Evolutionary conservation across 30 jellyfish, hydroid and myxozoan genomes (phyloP).

Genomic region (Aurelia aurita complex sp. Pacific): DNA sequence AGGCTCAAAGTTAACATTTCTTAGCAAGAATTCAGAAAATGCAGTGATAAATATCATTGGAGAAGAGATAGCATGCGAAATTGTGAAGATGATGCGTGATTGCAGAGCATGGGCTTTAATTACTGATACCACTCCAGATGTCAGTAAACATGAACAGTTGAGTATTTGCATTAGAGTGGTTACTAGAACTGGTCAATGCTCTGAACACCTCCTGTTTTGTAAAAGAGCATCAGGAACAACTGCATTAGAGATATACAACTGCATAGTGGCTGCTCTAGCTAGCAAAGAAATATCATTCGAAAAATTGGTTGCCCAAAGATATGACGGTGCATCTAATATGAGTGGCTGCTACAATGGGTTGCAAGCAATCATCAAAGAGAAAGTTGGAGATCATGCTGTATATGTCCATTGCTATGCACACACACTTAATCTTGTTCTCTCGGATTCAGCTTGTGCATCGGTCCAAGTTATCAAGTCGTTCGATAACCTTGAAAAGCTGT

Average conservation of each 20-base stretch:
- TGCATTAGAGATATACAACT: slow-evolving; percentile 16
- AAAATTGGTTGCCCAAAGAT: slow-evolving; percentile 52
- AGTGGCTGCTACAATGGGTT: slow-evolving; percentile 41
- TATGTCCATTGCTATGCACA: not conserved
- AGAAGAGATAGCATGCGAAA: slow-evolving; percentile 19
- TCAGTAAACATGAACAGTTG: slow-evolving; percentile 32
- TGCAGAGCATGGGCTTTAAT: slow-evolving; percentile 18
- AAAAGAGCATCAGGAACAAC: slow-evolving; percentile 41
- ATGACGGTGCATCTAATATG: slow-evolving; percentile 30
- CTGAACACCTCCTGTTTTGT: slow-evolving; percentile 34
- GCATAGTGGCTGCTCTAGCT: not conserved
- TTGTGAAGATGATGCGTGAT: not conserved
- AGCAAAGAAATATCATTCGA: slow-evolving; percentile 10
- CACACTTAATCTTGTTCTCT: slow-evolving; percentile 26
- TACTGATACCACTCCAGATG: not conserved
- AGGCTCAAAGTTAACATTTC: slow-evolving; percentile 44
- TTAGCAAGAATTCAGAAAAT: slow-evolving; percentile 25
- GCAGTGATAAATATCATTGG: slow-evolving; percentile 39
- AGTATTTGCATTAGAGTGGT: slow-evolving; percentile 32
- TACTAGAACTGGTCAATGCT: slow-evolving; percentile 24
- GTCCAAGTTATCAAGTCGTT: slow-evolving; percentile 18
- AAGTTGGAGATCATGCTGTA: slow-evolving; percentile 26
- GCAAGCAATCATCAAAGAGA: slow-evolving; percentile 49
- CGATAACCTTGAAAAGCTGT: slow-evolving; percentile 38
- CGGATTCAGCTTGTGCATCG: slow-evolving; percentile 49